Conservation (phyloP, 92 coral and sea anemone genomes). For the Porites divaricata region DNA sequence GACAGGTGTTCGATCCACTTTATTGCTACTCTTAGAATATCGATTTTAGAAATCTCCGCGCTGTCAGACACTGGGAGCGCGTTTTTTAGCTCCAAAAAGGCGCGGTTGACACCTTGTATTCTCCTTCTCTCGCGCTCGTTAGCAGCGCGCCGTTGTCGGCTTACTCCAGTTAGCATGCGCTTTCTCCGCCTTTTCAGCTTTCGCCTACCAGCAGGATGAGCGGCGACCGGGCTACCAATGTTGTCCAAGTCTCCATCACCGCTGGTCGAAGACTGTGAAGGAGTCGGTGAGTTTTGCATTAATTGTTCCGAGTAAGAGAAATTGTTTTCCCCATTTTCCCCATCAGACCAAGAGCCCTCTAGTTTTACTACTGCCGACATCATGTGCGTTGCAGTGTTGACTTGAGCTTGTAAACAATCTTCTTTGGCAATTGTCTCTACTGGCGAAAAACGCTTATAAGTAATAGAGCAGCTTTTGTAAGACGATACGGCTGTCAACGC, state of each 20-base stretch:
- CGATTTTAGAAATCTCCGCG: slow-evolving; percentile 96
- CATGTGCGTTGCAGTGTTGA: neutral
- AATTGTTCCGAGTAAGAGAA: slow-evolving; percentile 21
- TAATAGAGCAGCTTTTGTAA: slow-evolving; percentile 13
- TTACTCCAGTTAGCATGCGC: slow-evolving; percentile 97
- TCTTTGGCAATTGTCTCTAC: neutral
- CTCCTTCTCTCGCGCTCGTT: slow-evolving; percentile 96
- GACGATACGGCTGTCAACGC: slow-evolving; percentile 37
- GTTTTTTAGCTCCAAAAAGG: slow-evolving; percentile 95
- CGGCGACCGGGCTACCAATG: slow-evolving; percentile 7
- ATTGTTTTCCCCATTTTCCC: slow-evolving; percentile 4
- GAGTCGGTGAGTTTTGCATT: slow-evolving; percentile 39
- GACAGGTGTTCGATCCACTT: slow-evolving; percentile 98
- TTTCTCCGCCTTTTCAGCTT: slow-evolving; percentile 86
- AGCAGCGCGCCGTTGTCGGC: slow-evolving; percentile 97
- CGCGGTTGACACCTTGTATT: slow-evolving; percentile 97
- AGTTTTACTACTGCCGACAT: neutral
- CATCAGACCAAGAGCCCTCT: slow-evolving; percentile 19
- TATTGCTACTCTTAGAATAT: slow-evolving; percentile 90
- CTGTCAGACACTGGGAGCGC: slow-evolving; percentile 89
- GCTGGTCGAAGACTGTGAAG: slow-evolving; percentile 34
- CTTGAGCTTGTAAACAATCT: slow-evolving; percentile 11
- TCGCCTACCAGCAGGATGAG: slow-evolving; percentile 29
- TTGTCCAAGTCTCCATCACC: slow-evolving; percentile 36
- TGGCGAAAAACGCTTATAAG: slow-evolving; percentile 22